phyloP scores from a whole-genome alignment of 2,888 invertebrate species.

The Orthosia gothica region DNA sequence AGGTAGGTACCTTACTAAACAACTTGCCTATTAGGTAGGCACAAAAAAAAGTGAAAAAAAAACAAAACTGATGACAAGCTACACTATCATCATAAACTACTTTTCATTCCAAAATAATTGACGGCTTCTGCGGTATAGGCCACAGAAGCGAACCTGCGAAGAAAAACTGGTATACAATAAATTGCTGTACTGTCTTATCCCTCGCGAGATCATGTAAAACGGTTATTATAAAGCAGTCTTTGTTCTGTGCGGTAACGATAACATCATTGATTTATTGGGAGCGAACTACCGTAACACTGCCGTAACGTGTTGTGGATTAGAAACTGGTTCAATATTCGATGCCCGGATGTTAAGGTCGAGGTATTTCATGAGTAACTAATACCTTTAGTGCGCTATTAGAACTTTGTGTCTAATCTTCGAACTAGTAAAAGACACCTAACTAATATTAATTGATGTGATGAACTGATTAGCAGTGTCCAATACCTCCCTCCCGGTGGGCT shows the following conservation, averaged over 20 bases:
- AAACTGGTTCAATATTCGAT: constrained; percentile 37
- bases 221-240: constrained; percentile 33
- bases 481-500: too few relatives aligned
- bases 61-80: too few relatives aligned
- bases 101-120: too few relatives aligned
- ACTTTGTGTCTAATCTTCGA: neutral
- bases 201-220: constrained; percentile 13
- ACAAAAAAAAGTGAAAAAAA: too few relatives aligned
- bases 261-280: constrained; percentile 58
- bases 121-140: too few relatives aligned
- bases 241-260: constrained; percentile 49
- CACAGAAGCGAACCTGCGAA: too few relatives aligned
- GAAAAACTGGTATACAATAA: neutral
- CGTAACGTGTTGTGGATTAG: constrained; percentile 53
- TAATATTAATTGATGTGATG: neutral
- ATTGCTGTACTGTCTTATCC: constrained; percentile 3
- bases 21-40: too few relatives aligned
- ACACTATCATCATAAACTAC: too few relatives aligned
- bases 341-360: constrained; percentile 37
- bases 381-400: neutral
- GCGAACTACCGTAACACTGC: constrained; percentile 57
- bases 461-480: too few relatives aligned
- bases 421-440: too few relatives aligned
- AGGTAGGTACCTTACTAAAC: too few relatives aligned
- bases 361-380: constrained; percentile 15